Evolutionary conservation across 2,888 invertebrate species (phyloP).

Genomic region (Patella ulyssiponensis): DNA sequence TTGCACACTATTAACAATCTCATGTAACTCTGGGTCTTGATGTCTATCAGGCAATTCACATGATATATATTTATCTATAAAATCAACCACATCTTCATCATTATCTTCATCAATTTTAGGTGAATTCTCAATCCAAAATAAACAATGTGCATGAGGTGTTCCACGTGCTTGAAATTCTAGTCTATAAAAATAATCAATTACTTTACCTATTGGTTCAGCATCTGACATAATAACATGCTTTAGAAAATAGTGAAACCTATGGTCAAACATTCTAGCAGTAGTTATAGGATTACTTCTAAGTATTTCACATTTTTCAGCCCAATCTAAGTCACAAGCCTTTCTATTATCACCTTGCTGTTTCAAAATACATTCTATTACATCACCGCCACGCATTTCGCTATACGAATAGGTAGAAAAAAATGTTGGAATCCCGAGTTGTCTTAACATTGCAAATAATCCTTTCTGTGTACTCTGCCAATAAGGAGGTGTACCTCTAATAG

Average conservation of each 20-base stretch:
- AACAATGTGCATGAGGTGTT: conserved; percentile 41
- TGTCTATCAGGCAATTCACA: conserved; percentile 30
- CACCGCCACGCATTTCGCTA: conserved; percentile 20
- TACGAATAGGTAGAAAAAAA: conserved; percentile 23
- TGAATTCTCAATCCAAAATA: conserved; percentile 38
- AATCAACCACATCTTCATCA: conserved; percentile 28
- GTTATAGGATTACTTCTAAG: conserved; percentile 28
- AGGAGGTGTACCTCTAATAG: conserved; percentile 24
- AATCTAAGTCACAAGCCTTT: conserved; percentile 20
- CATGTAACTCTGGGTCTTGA: conserved; percentile 37
- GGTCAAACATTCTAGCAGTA: conserved; percentile 28
- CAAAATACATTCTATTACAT: conserved; percentile 20
- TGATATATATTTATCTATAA: conserved; percentile 39
- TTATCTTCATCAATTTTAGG: conserved; percentile 25
- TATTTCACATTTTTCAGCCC: conserved; percentile 25
- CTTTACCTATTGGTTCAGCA: conserved; percentile 33
- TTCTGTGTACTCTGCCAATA: conserved; percentile 24
- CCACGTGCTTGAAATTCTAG: conserved; percentile 45
- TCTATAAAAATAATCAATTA: conserved; percentile 41
- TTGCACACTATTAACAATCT: conserved; percentile 36
- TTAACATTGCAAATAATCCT: conserved; percentile 27
- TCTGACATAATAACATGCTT: conserved; percentile 20
- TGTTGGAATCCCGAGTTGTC: conserved; percentile 25
- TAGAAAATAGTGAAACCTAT: conserved; percentile 21
- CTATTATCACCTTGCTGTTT: conserved; percentile 16